These are phyloP conservation scores for Xerus inauris DNA, from an alignment of 2,113 vertebrate genomes.

Conservation along the genomic window DNA sequence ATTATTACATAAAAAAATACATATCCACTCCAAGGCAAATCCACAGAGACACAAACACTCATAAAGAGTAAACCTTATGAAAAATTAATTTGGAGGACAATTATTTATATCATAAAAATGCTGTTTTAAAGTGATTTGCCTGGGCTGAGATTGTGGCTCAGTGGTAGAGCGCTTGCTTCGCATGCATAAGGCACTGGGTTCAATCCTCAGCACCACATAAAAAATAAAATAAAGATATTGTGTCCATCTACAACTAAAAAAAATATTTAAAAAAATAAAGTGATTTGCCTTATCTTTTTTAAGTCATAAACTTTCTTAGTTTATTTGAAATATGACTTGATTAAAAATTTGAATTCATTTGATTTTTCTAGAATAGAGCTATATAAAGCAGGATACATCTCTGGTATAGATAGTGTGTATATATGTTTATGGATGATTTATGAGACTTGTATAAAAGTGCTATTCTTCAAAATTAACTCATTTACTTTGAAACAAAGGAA, in stretches of 20 bases:
- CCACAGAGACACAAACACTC: background rate
- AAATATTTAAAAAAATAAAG: too few relatives aligned
- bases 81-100: constrained; percentile 18
- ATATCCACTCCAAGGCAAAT: background rate
- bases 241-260: too few relatives aligned
- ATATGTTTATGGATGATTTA: constrained; percentile 1
- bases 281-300: background rate
- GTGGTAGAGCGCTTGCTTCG: too few relatives aligned
- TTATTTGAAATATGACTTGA: constrained; percentile 39
- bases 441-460: background rate
- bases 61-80: background rate
- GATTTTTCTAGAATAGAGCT: constrained; percentile 40
- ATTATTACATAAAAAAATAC: background rate
- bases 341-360: constrained; percentile 31
- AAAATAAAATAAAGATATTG: too few relatives aligned
- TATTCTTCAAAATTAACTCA: constrained; percentile 8
- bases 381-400: constrained; percentile 13
- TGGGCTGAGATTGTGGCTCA: too few relatives aligned
- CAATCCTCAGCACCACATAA: too few relatives aligned
- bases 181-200: too few relatives aligned
- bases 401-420: background rate
- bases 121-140: constrained; percentile 44
- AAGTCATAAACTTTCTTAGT: constrained; percentile 21
- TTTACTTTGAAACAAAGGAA: constrained; percentile 41
- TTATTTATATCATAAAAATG: background rate